phyloP scores from a whole-genome alignment of 2,113 vertebrate species.

The Naja naja region DNA sequence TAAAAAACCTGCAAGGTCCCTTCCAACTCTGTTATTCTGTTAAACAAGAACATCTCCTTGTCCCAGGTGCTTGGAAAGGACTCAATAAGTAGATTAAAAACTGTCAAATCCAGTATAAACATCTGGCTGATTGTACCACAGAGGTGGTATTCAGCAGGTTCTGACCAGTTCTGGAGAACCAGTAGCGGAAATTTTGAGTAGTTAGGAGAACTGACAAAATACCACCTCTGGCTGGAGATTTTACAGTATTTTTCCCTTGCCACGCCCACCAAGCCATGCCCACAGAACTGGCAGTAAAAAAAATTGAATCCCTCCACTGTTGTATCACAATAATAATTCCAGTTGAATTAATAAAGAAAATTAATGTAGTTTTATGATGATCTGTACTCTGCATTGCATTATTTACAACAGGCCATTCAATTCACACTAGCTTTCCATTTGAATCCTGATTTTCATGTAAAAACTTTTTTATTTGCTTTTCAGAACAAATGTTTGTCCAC shows the following conservation, averaged over 20 bases:
- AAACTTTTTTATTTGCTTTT: background rate
- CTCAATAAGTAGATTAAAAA: background rate
- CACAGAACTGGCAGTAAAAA: too few relatives aligned
- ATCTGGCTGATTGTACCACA: background rate
- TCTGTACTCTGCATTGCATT: background rate
- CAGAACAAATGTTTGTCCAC: background rate
- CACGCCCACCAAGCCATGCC: too few relatives aligned
- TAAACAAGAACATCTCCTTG: background rate
- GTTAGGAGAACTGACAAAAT: too few relatives aligned
- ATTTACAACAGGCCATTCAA: background rate
- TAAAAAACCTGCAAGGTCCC: background rate
- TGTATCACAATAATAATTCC: background rate
- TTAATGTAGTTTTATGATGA: background rate
- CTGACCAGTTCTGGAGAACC: too few relatives aligned
- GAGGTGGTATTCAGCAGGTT: too few relatives aligned
- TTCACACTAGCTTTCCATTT: background rate
- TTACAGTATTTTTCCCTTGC: too few relatives aligned
- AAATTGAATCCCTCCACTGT: background rate
- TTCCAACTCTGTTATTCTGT: background rate
- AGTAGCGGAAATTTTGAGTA: too few relatives aligned
- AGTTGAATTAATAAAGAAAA: conserved; percentile 9
- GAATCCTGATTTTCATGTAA: background rate
- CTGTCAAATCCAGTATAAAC: background rate
- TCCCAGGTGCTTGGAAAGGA: background rate
- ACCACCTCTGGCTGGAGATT: too few relatives aligned